Evolutionary conservation across 2,113 vertebrate genomes (phyloP).

Genomic region (Ondatra zibethicus): DNA sequence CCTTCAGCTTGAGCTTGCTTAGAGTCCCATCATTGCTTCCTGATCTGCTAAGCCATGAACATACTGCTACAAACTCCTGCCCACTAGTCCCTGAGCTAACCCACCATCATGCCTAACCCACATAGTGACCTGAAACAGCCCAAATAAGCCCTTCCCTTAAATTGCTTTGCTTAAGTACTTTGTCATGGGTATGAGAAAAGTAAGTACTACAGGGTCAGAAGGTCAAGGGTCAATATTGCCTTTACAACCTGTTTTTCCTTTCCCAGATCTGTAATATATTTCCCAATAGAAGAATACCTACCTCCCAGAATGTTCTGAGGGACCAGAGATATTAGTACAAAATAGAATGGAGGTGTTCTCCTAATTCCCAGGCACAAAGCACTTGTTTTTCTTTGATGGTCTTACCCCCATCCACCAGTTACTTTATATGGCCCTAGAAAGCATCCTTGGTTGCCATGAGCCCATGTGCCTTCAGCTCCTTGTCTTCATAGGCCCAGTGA

Average conservation of each 20-base stretch:
- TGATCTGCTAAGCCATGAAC: neutral
- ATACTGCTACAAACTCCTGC: neutral
- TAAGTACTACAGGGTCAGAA: neutral
- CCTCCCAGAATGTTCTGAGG: neutral
- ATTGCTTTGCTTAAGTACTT: neutral
- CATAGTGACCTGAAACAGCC: neutral
- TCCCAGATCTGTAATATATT: neutral
- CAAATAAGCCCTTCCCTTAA: neutral
- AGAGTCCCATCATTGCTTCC: neutral
- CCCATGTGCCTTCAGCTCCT: neutral
- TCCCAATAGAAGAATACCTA: neutral
- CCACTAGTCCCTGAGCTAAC: neutral
- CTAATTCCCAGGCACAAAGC: neutral
- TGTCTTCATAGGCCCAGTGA: neutral
- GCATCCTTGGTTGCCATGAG: neutral
- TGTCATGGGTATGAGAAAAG: neutral
- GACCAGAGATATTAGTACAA: neutral
- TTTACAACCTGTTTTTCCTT: neutral
- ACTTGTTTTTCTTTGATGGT: neutral
- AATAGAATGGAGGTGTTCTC: neutral
- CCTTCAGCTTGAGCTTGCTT: neutral
- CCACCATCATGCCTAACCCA: neutral
- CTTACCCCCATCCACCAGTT: neutral
- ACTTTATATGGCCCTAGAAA: too few species aligned
- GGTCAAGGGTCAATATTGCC: neutral